phyloP scores from a whole-genome alignment of 30 jellyfish, hydroid and myxozoan species.

The Kudoa iwatai region DNA sequence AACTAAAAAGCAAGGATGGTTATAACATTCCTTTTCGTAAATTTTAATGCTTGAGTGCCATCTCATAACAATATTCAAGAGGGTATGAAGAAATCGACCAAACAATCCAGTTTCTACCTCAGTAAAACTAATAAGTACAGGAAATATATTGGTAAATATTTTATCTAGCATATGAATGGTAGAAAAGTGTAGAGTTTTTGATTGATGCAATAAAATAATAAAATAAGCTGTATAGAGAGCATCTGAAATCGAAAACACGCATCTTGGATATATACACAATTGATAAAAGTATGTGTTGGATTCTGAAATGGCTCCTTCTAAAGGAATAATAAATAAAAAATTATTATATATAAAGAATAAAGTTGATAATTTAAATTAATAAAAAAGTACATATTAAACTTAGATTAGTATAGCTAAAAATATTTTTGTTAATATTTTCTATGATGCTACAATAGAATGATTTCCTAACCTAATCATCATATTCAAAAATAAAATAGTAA shows the following conservation, averaged over 20 bases:
- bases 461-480: too few species aligned
- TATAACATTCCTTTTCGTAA: conserved; percentile 36
- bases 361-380: too few species aligned
- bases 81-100: conserved; percentile 69
- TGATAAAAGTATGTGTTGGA: conserved; percentile 55
- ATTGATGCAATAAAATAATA: conserved; percentile 32
- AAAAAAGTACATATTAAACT: too few species aligned
- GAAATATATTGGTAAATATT: conserved; percentile 4
- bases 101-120: neutral
- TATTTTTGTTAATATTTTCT: too few species aligned
- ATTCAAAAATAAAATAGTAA: too few species aligned
- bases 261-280: conserved; percentile 56
- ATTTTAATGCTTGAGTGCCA: conserved; percentile 60
- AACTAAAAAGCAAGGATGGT: neutral
- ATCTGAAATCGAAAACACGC: conserved; percentile 61
- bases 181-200: conserved; percentile 38
- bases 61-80: conserved; percentile 55
- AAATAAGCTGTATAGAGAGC: conserved; percentile 75
- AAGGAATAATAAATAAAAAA: neutral
- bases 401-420: too few species aligned
- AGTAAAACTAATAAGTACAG: neutral
- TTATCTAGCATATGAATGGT: conserved; percentile 51
- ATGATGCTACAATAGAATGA: too few species aligned
- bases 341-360: too few species aligned
- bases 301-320: conserved; percentile 61